Conservation (phyloP, 2,888 invertebrate species). For the Miltochrista miniata region DNA sequence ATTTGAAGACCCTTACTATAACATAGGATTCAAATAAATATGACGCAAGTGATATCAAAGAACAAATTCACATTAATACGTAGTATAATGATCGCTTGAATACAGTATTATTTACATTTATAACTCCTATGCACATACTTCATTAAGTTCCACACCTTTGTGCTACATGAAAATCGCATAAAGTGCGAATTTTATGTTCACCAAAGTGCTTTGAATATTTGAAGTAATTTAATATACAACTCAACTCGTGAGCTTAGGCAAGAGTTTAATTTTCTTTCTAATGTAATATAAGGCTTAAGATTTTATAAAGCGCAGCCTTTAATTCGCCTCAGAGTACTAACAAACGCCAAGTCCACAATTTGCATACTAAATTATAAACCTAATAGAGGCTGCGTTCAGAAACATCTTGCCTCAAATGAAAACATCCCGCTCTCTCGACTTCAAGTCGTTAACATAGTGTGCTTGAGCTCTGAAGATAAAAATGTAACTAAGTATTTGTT, state of each 20-base stretch:
- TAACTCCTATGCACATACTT: too few species aligned
- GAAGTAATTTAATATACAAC: conserved; percentile 48
- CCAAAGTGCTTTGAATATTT: conserved; percentile 65
- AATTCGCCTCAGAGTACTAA: conserved; percentile 60
- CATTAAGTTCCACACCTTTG: too few species aligned
- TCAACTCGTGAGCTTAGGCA: conserved; percentile 35
- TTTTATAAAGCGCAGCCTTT: conserved; percentile 59
- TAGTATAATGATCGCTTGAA: too few species aligned
- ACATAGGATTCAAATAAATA: too few species aligned
- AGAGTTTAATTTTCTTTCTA: conserved; percentile 54
- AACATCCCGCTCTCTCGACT: conserved; percentile 44
- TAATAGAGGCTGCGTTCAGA: conserved; percentile 54
- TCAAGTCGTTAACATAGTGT: conserved; percentile 60
- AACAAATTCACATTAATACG: too few species aligned
- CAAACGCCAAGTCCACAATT: conserved; percentile 63
- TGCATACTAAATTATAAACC: conserved; percentile 72
- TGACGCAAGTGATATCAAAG: too few species aligned
- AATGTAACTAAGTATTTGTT: conserved; percentile 25
- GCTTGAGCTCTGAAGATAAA: conserved; percentile 47
- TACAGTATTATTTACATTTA: too few species aligned
- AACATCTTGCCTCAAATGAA: conserved; percentile 52
- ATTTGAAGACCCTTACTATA: too few species aligned
- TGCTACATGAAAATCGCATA: too few species aligned
- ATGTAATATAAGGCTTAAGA: conserved; percentile 44
- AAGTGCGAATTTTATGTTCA: conserved; percentile 52